Evolutionary conservation across 2,888 invertebrate species (phyloP), one percentile per base, ranked within the genome.

Genomic region (Pheosia tremula): DNA sequence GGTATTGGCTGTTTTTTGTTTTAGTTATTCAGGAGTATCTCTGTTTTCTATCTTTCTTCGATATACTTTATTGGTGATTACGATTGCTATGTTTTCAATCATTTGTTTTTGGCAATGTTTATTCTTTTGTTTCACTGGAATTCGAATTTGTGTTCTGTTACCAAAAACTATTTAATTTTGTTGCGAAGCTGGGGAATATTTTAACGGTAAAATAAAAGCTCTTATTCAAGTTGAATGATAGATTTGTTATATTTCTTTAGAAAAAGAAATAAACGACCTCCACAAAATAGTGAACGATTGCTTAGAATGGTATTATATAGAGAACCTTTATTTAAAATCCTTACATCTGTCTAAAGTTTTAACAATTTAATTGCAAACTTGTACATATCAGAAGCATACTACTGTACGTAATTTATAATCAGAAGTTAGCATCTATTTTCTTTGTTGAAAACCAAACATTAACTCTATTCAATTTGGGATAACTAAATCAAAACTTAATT

Each of bases 1-100:
- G 66, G 67, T 63, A 74, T 66, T 64, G 64, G 65, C 57, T 62
- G 67, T 60, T 64, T 69, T 67, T 70, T 62, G 13, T 67, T 69
- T 67, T 58, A 58, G 41, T 54, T 47, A 53, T 47, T 24, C 24
- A 58, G 39, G 45, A 58, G 39, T 45, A 56, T 56, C 56, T 45
- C 13, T 13, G 55, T 43, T 13, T 53, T 59, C 36, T 57, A 49
- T 57, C 24, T 11, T 53, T 53, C 53, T 9, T 41, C 39, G 52
- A 6, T 36, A 50, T 43, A 36, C 7, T 59, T 59, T 59, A 43
- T 36, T 53, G 53, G 41, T 53, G 43, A 53, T 53, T 43, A 43
- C 53, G 13, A 53, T 43, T 43, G 58, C 36, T 56, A 45, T 56
- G 56, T 56, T 45, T 45, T 43, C 56, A 56, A 56, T 56, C 43